These are phyloP conservation scores for Siniperca knerii DNA, from an alignment of 2,113 vertebrate species.

Conservation along the genomic window DNA sequence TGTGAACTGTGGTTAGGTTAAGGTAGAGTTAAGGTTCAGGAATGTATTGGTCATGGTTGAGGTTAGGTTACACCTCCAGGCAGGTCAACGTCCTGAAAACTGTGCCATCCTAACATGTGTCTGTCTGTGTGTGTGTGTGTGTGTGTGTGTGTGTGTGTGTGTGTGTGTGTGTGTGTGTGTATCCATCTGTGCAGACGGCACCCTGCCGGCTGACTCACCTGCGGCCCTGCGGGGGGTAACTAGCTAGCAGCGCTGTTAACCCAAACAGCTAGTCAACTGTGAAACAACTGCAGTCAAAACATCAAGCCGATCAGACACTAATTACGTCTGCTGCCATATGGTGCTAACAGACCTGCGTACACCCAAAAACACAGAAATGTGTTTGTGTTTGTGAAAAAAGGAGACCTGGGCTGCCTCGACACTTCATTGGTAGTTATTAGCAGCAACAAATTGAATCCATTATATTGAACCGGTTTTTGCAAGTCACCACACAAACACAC, in stretches of 20 bases:
- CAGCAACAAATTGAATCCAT: conserved; percentile 44
- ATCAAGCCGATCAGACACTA: conserved; percentile 79
- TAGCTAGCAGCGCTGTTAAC: conserved; percentile 72
- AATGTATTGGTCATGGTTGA: not conserved
- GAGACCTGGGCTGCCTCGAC: conserved; percentile 14
- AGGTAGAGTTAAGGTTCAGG: not conserved
- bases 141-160: conserved; percentile 10
- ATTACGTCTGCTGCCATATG: conserved; percentile 82
- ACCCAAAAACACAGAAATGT: conserved; percentile 61
- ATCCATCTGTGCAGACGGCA: conserved; percentile 63
- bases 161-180: conserved; percentile 32
- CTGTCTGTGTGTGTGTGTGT: conserved; percentile 11
- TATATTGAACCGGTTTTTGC: conserved; percentile 33
- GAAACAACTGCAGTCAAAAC: conserved; percentile 85
- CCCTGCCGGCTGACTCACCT: conserved; percentile 70
- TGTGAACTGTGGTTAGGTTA: not conserved
- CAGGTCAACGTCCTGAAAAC: conserved; percentile 6
- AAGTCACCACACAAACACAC: conserved; percentile 4
- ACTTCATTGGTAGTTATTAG: conserved; percentile 25
- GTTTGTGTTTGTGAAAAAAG: conserved; percentile 41
- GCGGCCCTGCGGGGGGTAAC: conserved; percentile 65
- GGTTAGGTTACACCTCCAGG: conserved; percentile 22
- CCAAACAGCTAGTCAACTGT: conserved; percentile 82
- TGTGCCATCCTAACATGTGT: conserved; percentile 29
- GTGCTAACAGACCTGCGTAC: conserved; percentile 70